Percentiles rank a stretch among this genome's conserved stretches.
Evolutionary conservation across 1,140 invertebrate species (phyloP).

Genomic region (Archivesica marissinica): DNA sequence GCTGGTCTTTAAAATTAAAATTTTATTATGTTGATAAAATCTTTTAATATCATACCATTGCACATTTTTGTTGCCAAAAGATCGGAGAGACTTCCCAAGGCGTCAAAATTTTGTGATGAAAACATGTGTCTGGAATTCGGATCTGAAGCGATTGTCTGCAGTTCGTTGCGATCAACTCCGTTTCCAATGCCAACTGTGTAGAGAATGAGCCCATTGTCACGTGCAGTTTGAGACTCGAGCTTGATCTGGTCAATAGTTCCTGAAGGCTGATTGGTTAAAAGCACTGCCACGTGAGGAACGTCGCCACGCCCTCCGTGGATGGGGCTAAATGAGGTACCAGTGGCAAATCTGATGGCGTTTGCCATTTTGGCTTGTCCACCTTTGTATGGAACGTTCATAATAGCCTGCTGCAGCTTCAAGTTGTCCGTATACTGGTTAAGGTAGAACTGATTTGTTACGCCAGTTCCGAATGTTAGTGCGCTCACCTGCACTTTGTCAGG

Average conservation of each 20-base stretch:
- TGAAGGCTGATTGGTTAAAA: slow-evolving; percentile 74
- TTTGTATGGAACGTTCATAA: slow-evolving; percentile 66
- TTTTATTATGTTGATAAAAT: too few relatives aligned
- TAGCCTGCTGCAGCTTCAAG: slow-evolving; percentile 65
- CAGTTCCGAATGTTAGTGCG: slow-evolving; percentile 72
- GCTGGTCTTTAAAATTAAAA: too few relatives aligned
- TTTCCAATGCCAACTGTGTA: slow-evolving; percentile 77
- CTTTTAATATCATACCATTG: slow-evolving; percentile 76
- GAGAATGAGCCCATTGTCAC: slow-evolving; percentile 72
- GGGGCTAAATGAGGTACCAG: slow-evolving; percentile 72
- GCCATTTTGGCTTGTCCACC: slow-evolving; percentile 71
- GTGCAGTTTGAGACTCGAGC: slow-evolving; percentile 70
- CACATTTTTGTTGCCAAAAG: slow-evolving; percentile 74
- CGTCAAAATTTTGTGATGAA: slow-evolving; percentile 71
- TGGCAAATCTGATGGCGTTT: slow-evolving; percentile 71
- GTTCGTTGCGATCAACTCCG: slow-evolving; percentile 69
- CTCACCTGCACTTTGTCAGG: slow-evolving; percentile 72
- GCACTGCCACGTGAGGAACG: slow-evolving; percentile 70
- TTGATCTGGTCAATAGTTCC: slow-evolving; percentile 69
- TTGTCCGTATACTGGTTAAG: slow-evolving; percentile 70
- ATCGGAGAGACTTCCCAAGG: slow-evolving; percentile 65
- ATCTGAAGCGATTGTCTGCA: slow-evolving; percentile 71
- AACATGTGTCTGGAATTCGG: slow-evolving; percentile 72
- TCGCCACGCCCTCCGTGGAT: slow-evolving; percentile 71
- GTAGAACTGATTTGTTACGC: slow-evolving; percentile 74